Base-by-base conservation (phyloP, 2,113 vertebrate genomes). In the Dryoscopus gambensis region DNA sequence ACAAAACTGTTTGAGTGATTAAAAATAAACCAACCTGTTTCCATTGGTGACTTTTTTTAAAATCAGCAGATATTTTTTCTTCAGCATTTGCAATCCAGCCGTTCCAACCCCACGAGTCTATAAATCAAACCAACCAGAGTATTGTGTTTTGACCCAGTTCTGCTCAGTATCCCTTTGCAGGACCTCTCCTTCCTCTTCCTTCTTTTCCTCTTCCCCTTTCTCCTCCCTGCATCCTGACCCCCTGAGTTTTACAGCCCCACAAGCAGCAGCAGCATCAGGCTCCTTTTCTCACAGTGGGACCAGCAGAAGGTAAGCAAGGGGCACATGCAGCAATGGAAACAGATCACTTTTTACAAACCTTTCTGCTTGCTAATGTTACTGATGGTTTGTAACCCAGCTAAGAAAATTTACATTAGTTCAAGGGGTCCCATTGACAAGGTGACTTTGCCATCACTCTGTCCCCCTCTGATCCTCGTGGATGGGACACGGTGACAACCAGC, bases 11-110 rank as follows among this genome's bases (percentile, higher is more conserved):
- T 67, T 0, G n/a, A 84, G 60, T 53, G 65, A 83, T 87, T 79
- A 80, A 95, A 94, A 93, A 77, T 68, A 84, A 94, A 94, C 33
- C 68, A 90, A 74, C 76, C 59, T 78, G 64, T 84, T 93, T 75
- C 50, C 42, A 44, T 13, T 62, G 60, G 56, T 2, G 0, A 70
- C 37, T 73, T 82, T 28, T 78, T 79, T 65, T 35, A 0, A 77
- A 64, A 82, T 87, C 65, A 28, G 69, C 1, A 0, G 74, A 11
- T 80, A 10, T 77, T 77, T 83, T 96, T 91, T 73, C 89, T 94
- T 93, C 87, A 87, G 91, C 37, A 30, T 83, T 88, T 91, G 94
- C 90, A 59, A 18, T 65, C 82, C 84, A 77, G 57, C 87, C 22
- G 0, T 69, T 89, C 46, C 94, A 93, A 21, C 67, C 50, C 90